A percentile compares a stretch with the other conserved stretches of the same genome.
Conservation (phyloP, 2,113 vertebrate genomes). For the Cacatua alba region DNA sequence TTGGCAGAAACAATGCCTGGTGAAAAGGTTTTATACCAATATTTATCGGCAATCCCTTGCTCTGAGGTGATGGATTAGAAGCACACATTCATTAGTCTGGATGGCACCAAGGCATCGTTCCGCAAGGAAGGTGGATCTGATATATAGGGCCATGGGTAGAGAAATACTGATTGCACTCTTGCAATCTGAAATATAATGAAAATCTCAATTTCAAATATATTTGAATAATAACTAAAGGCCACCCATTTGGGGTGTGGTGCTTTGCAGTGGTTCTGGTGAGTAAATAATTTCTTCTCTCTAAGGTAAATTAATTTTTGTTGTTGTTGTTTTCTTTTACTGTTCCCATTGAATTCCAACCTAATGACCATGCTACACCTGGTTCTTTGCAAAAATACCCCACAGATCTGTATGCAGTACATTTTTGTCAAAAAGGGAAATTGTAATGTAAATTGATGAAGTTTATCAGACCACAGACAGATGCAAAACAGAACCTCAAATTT, state of each 20-base stretch:
- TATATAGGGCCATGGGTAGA: neutral
- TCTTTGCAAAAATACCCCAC: neutral
- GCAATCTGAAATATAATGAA: neutral
- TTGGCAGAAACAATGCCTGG: neutral
- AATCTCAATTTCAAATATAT: neutral
- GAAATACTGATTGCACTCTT: neutral
- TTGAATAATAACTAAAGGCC: neutral
- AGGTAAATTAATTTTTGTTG: neutral
- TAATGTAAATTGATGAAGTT: neutral
- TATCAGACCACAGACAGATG: neutral
- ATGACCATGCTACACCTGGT: neutral
- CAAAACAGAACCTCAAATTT: neutral
- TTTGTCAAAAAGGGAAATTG: neutral
- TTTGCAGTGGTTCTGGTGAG: neutral
- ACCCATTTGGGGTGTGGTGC: neutral
- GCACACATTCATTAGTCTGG: neutral
- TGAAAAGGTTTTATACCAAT: neutral
- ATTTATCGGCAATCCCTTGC: neutral
- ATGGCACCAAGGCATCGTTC: neutral
- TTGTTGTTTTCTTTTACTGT: neutral
- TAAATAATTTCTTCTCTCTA: neutral
- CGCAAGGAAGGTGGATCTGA: neutral
- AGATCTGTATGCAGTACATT: neutral
- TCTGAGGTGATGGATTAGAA: neutral
- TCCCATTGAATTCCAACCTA: neutral